Evolutionary conservation across 2,113 vertebrate genomes (phyloP).

Genomic region (Engraulis encrasicolus): DNA sequence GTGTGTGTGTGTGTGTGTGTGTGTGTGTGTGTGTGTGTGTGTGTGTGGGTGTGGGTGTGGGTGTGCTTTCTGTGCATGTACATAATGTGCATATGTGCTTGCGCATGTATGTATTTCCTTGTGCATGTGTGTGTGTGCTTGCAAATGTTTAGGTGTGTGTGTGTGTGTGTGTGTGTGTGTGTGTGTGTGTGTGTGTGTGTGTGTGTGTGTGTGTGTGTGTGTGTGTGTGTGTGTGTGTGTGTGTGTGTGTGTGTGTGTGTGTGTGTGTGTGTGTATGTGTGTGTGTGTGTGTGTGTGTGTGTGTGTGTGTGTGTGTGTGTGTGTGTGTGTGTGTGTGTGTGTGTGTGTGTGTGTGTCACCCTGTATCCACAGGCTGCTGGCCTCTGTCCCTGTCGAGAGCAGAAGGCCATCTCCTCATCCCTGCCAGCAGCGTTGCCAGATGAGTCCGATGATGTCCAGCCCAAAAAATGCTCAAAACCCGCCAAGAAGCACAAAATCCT

Average conservation of each 20-base stretch:
- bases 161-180: conserved; percentile 28
- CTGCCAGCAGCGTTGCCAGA: too few species aligned
- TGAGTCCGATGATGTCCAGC: too few species aligned
- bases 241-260: neutral
- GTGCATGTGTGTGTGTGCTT: neutral
- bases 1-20: conserved; percentile 18
- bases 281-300: neutral
- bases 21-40: too few species aligned
- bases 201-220: neutral
- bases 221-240: neutral
- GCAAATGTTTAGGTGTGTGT: conserved; percentile 11
- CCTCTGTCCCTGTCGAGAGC: conserved; percentile 70
- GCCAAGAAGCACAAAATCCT: too few species aligned
- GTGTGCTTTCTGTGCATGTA: too few species aligned
- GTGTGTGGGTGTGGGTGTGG: too few species aligned
- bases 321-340: conserved; percentile 13
- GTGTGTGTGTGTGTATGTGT: neutral
- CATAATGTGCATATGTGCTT: too few species aligned
- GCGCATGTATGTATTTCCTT: neutral
- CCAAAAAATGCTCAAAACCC: too few species aligned
- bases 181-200: conserved; percentile 8
- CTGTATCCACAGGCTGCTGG: conserved; percentile 55
- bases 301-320: neutral
- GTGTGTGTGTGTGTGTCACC: conserved; percentile 37
- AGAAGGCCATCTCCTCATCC: conserved; percentile 71